Conservation (phyloP, 1,140 invertebrate genomes). For the Olivierus martensii region DNA sequence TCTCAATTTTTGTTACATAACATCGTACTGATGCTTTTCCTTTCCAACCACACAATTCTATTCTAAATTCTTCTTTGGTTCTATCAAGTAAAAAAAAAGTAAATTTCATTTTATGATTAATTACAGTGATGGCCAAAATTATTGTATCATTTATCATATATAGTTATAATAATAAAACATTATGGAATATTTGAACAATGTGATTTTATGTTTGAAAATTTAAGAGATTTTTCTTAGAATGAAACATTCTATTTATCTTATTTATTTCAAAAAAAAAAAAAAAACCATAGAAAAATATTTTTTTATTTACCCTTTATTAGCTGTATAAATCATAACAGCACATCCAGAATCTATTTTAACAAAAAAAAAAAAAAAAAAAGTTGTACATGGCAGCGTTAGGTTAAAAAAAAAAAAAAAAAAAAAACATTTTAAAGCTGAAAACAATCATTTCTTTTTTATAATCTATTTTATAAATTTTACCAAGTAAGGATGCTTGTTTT, state of each 20-base stretch:
- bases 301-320: constrained; percentile 24
- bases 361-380: constrained; percentile 9
- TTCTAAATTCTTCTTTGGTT: constrained; percentile 21
- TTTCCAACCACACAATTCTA: constrained; percentile 75
- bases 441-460: too few species aligned
- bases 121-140: too few species aligned
- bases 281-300: too few species aligned
- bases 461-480: constrained; percentile 25
- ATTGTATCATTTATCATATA: background rate
- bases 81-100: constrained; percentile 5
- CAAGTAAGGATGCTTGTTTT: constrained; percentile 22
- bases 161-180: background rate
- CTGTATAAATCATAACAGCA: constrained; percentile 52
- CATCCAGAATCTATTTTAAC: constrained; percentile 46
- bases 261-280: too few species aligned
- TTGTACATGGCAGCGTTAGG: too few species aligned
- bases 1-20: constrained; percentile 66
- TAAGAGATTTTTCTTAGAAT: background rate
- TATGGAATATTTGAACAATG: background rate
- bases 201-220: background rate
- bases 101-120: too few species aligned
- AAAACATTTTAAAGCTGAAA: too few species aligned
- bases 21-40: constrained; percentile 71
- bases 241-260: background rate
- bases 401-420: too few species aligned